phyloP scores from a whole-genome alignment of 1,140 invertebrate species.

The Drosophila quadrilineata region DNA sequence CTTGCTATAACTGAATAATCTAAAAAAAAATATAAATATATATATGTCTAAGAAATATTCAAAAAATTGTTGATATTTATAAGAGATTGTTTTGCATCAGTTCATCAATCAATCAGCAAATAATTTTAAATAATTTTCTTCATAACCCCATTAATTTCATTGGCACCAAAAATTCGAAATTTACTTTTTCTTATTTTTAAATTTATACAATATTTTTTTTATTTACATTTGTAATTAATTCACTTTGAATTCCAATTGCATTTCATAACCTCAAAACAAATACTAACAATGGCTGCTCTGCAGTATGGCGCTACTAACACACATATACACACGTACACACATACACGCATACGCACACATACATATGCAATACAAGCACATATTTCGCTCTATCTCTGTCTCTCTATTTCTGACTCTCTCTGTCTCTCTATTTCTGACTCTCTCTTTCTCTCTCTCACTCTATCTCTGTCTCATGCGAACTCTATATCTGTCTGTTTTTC shows the following conservation, averaged over 20 bases:
- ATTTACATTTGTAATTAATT: too few relatives aligned
- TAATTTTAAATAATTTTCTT: too few relatives aligned
- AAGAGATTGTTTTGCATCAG: too few relatives aligned
- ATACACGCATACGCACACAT: constrained; percentile 6
- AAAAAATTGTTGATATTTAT: too few relatives aligned
- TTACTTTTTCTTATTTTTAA: not conserved
- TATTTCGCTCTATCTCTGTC: not conserved
- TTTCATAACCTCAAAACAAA: too few relatives aligned
- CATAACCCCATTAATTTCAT: too few relatives aligned
- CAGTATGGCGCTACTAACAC: constrained; percentile 29
- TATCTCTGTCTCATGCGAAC: too few relatives aligned
- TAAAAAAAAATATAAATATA: too few relatives aligned
- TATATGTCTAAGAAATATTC: too few relatives aligned
- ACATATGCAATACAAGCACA: too few relatives aligned
- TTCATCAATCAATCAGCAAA: too few relatives aligned
- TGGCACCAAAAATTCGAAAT: not conserved
- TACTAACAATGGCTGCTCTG: constrained; percentile 20
- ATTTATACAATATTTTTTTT: not conserved
- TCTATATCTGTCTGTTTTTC: constrained; percentile 30
- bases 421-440: constrained; percentile 20
- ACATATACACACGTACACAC: constrained; percentile 1
- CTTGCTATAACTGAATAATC: too few relatives aligned
- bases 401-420: constrained; percentile 9
- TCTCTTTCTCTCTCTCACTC: constrained; percentile 28
- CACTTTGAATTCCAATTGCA: constrained; percentile 6